A percentile compares a stretch with the other conserved stretches of the same genome.
phyloP scores from a whole-genome alignment of 2,113 vertebrate species.

The Otocyon megalotis region DNA sequence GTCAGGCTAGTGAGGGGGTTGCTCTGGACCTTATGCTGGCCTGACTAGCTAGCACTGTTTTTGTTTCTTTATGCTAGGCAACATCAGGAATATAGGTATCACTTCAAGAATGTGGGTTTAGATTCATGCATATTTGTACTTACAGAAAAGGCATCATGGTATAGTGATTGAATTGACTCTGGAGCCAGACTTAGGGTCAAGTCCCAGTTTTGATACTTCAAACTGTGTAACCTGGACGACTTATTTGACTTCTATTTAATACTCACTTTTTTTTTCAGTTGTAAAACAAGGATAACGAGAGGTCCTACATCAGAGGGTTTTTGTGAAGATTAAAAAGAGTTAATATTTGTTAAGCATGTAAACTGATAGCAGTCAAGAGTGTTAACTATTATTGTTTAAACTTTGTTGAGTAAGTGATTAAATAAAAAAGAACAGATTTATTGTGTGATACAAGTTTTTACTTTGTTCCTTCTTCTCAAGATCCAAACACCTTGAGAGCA shows the following conservation, averaged over 20 bases:
- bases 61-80: neutral
- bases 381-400: neutral
- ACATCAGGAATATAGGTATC: neutral
- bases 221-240: neutral
- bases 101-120: neutral
- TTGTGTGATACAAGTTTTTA: neutral
- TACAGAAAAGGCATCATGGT: neutral
- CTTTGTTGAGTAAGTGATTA: neutral
- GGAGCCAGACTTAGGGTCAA: neutral
- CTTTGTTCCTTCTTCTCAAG: neutral
- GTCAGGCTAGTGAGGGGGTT: neutral
- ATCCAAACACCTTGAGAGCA: neutral
- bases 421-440: neutral
- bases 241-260: neutral
- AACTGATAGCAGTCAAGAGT: neutral
- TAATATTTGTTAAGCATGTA: neutral
- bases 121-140: neutral
- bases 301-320: neutral
- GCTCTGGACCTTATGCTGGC: neutral
- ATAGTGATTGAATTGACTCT: neutral
- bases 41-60: neutral
- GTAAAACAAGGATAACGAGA: neutral
- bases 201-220: neutral
- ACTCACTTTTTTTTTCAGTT: neutral
- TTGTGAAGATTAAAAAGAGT: conserved; percentile 12